Evolutionary conservation across 2,113 vertebrate genomes (phyloP).

Genomic region (Scopus umbretta): DNA sequence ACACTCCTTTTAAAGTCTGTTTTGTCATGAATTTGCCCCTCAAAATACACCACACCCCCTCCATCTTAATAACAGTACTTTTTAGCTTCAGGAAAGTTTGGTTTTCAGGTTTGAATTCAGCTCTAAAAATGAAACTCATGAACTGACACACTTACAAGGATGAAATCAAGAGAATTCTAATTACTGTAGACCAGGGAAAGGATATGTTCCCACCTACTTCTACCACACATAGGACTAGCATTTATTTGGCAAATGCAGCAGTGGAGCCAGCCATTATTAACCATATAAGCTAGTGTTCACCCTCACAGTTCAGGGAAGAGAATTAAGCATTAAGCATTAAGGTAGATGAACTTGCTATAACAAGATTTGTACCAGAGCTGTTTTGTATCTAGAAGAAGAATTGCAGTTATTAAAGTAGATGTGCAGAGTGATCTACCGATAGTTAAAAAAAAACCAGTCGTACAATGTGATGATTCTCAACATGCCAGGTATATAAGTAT

Average conservation of each 20-base stretch:
- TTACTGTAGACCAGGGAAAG: background rate
- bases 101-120: background rate
- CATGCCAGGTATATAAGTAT: background rate
- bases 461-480: background rate
- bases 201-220: background rate
- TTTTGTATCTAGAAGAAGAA: background rate
- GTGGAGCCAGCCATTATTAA: background rate
- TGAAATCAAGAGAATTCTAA: background rate
- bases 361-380: background rate
- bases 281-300: background rate
- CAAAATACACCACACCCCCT: background rate
- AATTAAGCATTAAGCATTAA: background rate
- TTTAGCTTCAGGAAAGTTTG: background rate
- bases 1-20: background rate
- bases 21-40: background rate
- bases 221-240: background rate
- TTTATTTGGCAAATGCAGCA: background rate
- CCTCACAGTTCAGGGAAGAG: background rate
- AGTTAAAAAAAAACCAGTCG: background rate
- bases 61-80: background rate
- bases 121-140: background rate
- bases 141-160: background rate
- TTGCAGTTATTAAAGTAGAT: background rate
- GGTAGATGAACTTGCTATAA: background rate
- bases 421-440: background rate